Base-by-base conservation (phyloP, 2,888 invertebrate species). In the Thera britannica region DNA sequence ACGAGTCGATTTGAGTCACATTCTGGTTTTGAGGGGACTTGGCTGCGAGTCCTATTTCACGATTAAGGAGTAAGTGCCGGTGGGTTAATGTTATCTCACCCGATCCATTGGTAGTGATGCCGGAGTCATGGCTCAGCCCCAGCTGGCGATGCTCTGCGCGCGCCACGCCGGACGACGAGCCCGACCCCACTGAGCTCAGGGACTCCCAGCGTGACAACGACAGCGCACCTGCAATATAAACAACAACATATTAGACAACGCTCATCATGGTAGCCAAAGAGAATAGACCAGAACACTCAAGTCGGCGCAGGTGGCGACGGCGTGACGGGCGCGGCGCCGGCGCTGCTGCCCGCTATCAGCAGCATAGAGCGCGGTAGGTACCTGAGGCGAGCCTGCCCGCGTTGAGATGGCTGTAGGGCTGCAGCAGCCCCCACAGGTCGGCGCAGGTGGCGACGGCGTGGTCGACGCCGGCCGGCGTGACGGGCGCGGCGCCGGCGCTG, bases 361-460 rank as follows among this genome's bases (percentile, higher is more conserved):
- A 23, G 23, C 23, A 23, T 23, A 1, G 23, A 23, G 23, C 23
- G 23, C 23, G 23, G 23, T 23, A 6, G n/a, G 55, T 85, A 96
- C 97, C 98, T 73, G 97, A 97, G 34, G 98, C 98, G 41, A 97
- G 96, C 74, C 98, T 94, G 0, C 98, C 98, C 2, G 98, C 97
- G 85, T 98, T 98, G 9, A 98, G 90, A 87, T 98, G 98, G 57
- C 98, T 97, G 83, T 97, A 98, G 0, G 98, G 98, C 83, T 98
- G 98, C 68, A 98, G 88, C 57, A 98, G 90, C 0, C 98, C 98
- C 98, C 98, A 98, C 65, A 98, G 94, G 80, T 98, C 98, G 0
- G 97, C 97, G 78, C 97, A 98, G 84, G 96, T 96, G 34, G 98
- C 97, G 63, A 98, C 97, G 11, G 97, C 96, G 82, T 96, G 96